Evolutionary conservation across 2,797 vertebrate genomes (phyloP), one percentile per base, ranked within the genome.

Genomic region (Alectoris magna): DNA sequence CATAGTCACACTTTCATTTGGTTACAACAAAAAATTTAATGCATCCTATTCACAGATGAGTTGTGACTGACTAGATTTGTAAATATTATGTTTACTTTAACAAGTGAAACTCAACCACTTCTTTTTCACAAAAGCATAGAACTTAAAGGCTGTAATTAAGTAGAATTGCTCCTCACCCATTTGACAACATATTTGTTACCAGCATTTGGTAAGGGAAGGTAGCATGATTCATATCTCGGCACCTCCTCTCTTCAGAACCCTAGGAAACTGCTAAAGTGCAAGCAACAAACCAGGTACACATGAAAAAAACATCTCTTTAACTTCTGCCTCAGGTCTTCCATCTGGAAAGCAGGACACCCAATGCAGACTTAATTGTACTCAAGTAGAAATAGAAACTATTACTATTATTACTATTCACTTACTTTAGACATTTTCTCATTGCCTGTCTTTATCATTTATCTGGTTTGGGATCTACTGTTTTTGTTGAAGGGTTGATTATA

Each of bases 401-500:
- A 73, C 59, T 64, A 53, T 56, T 70, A 70, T 67, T 64, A 64
- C 36, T 69, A 34, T 77, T 94, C 74, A 71, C 53, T 82, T 55
- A 22, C 22, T 87, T 87, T 48, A 88, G 93, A 72, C 27, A 44
- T 48, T 74, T 90, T 79, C 73, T 59, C 77, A 39, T 59, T 1
- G 0, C 46, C 88, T 62, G n/a, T 91, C 86, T 69, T 91, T 72
- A 80, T 74, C 16, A 84, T 67, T 84, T 90, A 84, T 60, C 51
- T n/a, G 1, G 9, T 71, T 90, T 71, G 74, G 78, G 78, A 76
- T 53, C 5, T 9, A 87, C 71, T 76, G 68, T 68, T 86, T 91
- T 93, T 11, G 4, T 93, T 93, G 88, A 87, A 69, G 71, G 14
- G 38, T 34, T 95, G 74, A 93, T 94, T 94, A 91, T 44, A 86